Evolutionary conservation across 2,888 invertebrate species (phyloP).

Genomic region (Oligia latruncula): DNA sequence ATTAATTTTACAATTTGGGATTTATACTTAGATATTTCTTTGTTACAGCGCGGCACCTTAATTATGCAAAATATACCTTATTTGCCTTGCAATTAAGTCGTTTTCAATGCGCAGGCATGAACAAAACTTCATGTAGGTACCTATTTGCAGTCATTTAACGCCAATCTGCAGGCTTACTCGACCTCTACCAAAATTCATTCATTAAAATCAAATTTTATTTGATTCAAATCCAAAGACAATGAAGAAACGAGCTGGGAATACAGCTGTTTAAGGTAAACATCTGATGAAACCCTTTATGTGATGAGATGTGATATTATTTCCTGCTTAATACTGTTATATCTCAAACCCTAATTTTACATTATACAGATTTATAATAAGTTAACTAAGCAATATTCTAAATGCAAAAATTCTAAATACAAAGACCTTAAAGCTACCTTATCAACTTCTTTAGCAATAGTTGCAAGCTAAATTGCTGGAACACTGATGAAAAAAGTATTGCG

Average conservation of each 20-base stretch:
- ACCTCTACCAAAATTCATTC: neutral
- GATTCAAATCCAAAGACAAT: neutral
- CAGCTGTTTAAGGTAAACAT: neutral
- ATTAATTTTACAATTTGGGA: neutral
- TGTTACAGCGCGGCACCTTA: neutral
- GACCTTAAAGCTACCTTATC: constrained; percentile 14
- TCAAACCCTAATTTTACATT: constrained; percentile 3
- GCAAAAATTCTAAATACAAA: constrained; percentile 1
- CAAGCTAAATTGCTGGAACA: constrained; percentile 42
- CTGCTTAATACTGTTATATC: constrained; percentile 11
- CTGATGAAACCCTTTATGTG: neutral
- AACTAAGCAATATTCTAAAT: constrained; percentile 18
- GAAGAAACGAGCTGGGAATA: neutral
- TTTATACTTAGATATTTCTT: neutral
- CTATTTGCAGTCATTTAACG: neutral
- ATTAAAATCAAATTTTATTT: neutral
- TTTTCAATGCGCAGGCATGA: neutral
- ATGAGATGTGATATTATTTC: neutral
- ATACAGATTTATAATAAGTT: neutral
- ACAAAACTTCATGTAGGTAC: neutral
- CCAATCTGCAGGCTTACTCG: neutral
- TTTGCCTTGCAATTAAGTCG: neutral
- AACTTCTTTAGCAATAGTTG: constrained; percentile 6
- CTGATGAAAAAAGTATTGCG: constrained; percentile 4
- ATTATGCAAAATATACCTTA: constrained; percentile 11